Evolutionary conservation across 2,113 vertebrate genomes (phyloP), one percentile per base, ranked within the genome.

Genomic region (Embiotoca jacksoni): DNA sequence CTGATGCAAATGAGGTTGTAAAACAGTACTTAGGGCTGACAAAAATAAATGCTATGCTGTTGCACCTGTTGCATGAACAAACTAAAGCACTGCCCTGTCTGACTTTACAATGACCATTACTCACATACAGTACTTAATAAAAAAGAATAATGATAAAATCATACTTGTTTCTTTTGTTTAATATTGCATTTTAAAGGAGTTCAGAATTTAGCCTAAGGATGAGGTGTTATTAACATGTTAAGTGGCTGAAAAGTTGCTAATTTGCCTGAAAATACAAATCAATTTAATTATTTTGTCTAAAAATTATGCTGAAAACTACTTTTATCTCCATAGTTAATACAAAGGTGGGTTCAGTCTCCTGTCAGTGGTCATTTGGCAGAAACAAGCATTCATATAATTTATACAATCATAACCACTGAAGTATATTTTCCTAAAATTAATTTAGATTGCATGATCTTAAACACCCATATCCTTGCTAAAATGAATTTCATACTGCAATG

Each of bases 41-140:
- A 10, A 9, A 58, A 14, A 47, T 59, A 1, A 13, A 52, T 52
- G 55, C 31, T 31, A 63, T 30, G 11, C 56, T 55, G 61, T 1
- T 57, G 15, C 83, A 88, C 75, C 83, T 91, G 81, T 86, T 77
- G 79, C 57, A 77, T 53, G 23, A 36, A 23, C 33, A 75, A 49
- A 49, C 13, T 0, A 37, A 49, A 66, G 36, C 6, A 35, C 16
- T 14, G 23, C 23, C 39, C 56, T 64, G 23, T 35, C n/a, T 23
- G 30, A 7, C 52, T 77, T 54, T 30, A 10, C 41, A 11, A 0
- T 23, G 33, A 46, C 46, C n/a, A 32, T 33, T 59, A 37, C 54
- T 60, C 6, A 52, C 6, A 52, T 52, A 8, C 49, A 52, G 49
- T 52, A 16, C 10, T 44, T 44, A 11, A 44, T 10, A 44, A 44